Evolutionary conservation across 2,888 invertebrate species (phyloP).

Genomic region (Gastrophysa polygoni): DNA sequence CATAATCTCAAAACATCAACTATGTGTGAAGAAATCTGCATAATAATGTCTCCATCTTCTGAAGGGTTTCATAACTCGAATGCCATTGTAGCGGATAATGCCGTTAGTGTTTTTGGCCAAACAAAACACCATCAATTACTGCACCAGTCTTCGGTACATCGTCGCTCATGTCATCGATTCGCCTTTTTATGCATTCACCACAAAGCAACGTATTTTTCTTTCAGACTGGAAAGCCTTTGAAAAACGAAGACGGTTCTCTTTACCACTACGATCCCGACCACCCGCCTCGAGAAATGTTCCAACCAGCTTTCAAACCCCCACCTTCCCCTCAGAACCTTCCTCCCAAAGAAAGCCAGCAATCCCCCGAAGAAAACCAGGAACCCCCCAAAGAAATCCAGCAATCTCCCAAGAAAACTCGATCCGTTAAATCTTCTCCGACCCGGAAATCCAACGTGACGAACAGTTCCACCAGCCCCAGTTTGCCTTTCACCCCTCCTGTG

Average conservation of each 20-base stretch:
- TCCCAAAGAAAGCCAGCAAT: constrained; percentile 29
- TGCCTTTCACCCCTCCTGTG: constrained; percentile 53
- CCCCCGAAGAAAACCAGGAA: constrained; percentile 46
- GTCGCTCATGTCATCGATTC: too few species aligned
- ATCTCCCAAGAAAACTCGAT: constrained; percentile 45
- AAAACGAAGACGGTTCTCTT: constrained; percentile 76
- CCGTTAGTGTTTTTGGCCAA: too few species aligned
- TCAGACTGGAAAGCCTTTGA: constrained; percentile 75
- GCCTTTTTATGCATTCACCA: too few species aligned
- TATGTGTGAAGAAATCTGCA: too few species aligned
- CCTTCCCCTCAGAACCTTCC: constrained; percentile 41
- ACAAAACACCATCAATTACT: too few species aligned
- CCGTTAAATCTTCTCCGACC: constrained; percentile 41
- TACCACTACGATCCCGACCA: constrained; percentile 79
- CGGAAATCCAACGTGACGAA: constrained; percentile 48
- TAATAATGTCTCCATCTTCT: too few species aligned
- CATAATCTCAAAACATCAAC: too few species aligned
- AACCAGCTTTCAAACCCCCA: constrained; percentile 34
- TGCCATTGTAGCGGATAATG: too few species aligned
- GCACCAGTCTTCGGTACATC: too few species aligned
- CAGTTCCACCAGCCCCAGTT: constrained; percentile 54
- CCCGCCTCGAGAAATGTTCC: constrained; percentile 61
- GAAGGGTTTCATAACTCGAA: too few species aligned
- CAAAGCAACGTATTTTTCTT: too few species aligned
- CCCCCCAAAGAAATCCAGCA: constrained; percentile 27